Evolutionary conservation across 2,797 vertebrate species (phyloP), one percentile per base, ranked within the genome.

Genomic region (Periparus ater): DNA sequence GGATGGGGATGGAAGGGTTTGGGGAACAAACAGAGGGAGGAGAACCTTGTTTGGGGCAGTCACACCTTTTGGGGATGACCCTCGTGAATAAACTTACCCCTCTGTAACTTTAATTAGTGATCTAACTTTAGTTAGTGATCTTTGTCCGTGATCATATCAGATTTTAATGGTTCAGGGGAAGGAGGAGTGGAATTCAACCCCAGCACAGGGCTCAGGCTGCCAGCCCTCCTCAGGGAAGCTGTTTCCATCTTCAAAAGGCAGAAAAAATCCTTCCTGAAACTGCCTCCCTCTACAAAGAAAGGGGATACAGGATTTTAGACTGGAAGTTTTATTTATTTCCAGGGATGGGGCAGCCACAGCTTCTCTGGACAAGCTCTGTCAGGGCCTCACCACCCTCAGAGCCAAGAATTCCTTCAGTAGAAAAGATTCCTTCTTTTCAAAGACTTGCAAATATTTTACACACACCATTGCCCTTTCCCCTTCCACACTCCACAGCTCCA

Each of bases 101-200:
- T 38, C 38, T 38, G 38, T 38, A 5, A 38, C 38, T 38, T 38
- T 38, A 38, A 38, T 38, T 38, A 38, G 38, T 38, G 38, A 38
- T 38, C 38, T 38, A 38, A 38, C 38, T 38, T 38, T 38, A 38
- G 11, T 38, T 38, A 38, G 38, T 38, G 38, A 38, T 38, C 38
- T 38, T 38, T 38, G 38, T 38, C 38, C 11, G 11, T 38, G 38
- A 38, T 38, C 38, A 38, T 38, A 38, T 38, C 11, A 11, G 38
- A 12, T 38, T 38, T 38, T 38, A 38, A 12, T 11, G 11, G 12
- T 38, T 38, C 38, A 38, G 11, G 38, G 44, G 44, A 51, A 27
- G 18, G 18, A 21, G 22, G 14, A n/a, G 20, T 0, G 14, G 68
- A 22, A 19, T 11, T 38, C 14, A 4, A 0, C 26, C 22, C 53